phyloP scores from a whole-genome alignment of 2,113 vertebrate genomes.

The Neomonachus schauinslandi region DNA sequence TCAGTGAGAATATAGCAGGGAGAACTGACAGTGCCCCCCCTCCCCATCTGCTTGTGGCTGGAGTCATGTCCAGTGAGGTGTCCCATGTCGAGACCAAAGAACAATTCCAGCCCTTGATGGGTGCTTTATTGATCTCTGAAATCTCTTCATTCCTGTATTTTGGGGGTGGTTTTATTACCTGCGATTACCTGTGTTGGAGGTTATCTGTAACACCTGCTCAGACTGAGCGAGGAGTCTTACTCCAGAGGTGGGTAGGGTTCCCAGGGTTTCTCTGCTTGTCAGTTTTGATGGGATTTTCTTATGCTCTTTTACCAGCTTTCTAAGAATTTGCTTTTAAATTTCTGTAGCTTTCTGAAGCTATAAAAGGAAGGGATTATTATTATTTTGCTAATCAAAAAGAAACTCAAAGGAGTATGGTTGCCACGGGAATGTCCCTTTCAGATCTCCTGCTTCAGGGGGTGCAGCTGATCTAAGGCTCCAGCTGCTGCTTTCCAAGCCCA shows the following conservation, averaged over 20 bases:
- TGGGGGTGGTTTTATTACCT: slow-evolving; percentile 1
- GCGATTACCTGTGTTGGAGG: slow-evolving; percentile 35
- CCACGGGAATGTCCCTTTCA: neutral
- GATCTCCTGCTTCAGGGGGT: neutral
- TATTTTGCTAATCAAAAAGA: neutral
- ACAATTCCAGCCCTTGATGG: neutral
- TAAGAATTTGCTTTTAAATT: slow-evolving; percentile 8
- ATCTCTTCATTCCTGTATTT: slow-evolving; percentile 59
- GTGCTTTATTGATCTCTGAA: slow-evolving; percentile 49
- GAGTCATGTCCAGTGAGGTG: neutral
- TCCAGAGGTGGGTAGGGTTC: neutral
- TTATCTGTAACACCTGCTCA: slow-evolving; percentile 17
- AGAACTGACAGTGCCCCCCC: neutral
- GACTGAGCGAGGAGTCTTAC: neutral
- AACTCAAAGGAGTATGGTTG: neutral
- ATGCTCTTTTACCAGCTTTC: neutral
- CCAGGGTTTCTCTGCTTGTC: slow-evolving; percentile 22
- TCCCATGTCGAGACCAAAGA: neutral
- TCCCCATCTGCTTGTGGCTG: neutral
- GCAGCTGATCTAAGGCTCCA: neutral
- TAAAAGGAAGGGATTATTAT: neutral
- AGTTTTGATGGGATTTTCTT: slow-evolving; percentile 40
- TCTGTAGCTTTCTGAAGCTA: slow-evolving; percentile 20
- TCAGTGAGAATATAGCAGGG: neutral
- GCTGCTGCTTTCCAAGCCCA: no score